These are phyloP conservation scores for Hemiscyllium ocellatum DNA, from an alignment of 2,113 vertebrate genomes.

Conservation along the genomic window DNA sequence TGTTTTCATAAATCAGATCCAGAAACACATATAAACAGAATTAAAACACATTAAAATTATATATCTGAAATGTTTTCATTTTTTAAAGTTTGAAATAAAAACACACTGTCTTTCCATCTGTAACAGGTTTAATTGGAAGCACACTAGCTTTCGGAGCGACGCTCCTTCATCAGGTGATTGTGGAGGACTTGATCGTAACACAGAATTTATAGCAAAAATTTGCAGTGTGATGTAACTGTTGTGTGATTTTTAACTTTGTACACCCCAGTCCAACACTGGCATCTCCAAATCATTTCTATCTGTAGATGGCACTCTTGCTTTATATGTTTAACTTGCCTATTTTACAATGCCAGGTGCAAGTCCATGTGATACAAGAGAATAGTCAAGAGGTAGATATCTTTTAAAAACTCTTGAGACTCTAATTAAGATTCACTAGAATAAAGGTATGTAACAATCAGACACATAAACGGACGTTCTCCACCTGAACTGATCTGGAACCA, in stretches of 20 bases:
- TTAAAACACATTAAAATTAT: background rate
- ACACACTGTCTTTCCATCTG: background rate
- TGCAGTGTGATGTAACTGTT: too few relatives aligned
- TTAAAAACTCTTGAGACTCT: background rate
- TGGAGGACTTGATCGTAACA: too few relatives aligned
- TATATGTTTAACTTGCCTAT: background rate
- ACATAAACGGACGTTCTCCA: background rate
- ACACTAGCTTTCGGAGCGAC: too few relatives aligned
- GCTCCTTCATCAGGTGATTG: too few relatives aligned
- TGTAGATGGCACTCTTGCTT: constrained; percentile 33
- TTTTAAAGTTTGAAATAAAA: constrained; percentile 6
- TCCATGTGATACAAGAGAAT: background rate
- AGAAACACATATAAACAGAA: background rate
- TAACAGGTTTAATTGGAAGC: too few relatives aligned
- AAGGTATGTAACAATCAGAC: background rate
- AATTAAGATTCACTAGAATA: background rate
- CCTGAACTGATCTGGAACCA: too few relatives aligned
- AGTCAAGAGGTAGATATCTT: background rate
- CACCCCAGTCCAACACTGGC: too few relatives aligned
- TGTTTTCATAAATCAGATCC: background rate
- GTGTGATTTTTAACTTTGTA: too few relatives aligned
- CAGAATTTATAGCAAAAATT: too few relatives aligned
- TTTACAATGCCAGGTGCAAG: background rate
- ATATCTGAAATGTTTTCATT: background rate
- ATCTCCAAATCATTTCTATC: too few relatives aligned